These are phyloP conservation scores for Ladona fulva DNA, from an alignment of 1,140 invertebrate species.

Conservation along the genomic window DNA sequence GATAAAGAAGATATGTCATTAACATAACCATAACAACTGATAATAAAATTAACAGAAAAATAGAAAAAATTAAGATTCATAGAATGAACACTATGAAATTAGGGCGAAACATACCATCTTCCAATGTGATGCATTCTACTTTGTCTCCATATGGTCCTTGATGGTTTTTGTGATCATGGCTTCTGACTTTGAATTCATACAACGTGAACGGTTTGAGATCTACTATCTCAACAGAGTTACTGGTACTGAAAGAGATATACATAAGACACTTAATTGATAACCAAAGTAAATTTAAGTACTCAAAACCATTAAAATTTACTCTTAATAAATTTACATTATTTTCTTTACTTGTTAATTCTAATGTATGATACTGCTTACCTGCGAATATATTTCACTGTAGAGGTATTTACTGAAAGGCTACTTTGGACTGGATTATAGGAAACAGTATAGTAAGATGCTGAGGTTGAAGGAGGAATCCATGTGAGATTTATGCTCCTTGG, in stretches of 20 bases:
- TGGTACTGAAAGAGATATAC: slow-evolving; percentile 35
- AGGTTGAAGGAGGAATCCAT: slow-evolving; percentile 34
- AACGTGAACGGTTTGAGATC: slow-evolving; percentile 48
- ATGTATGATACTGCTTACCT: slow-evolving; percentile 26
- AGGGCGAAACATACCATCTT: slow-evolving; percentile 37
- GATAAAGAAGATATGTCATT: no score
- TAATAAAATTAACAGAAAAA: no score
- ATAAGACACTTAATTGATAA: slow-evolving; percentile 16
- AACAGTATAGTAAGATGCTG: slow-evolving; percentile 37
- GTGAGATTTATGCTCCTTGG: slow-evolving; percentile 39
- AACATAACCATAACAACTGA: no score
- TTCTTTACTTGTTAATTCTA: no score
- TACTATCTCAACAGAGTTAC: slow-evolving; percentile 36
- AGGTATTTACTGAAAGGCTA: slow-evolving; percentile 23
- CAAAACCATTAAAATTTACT: no score
- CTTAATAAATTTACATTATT: no score
- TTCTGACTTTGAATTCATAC: slow-evolving; percentile 50
- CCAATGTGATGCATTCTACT: slow-evolving; percentile 44
- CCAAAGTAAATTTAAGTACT: not conserved
- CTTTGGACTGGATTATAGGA: slow-evolving; percentile 39
- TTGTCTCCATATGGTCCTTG: slow-evolving; percentile 39
- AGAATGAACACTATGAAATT: no score
- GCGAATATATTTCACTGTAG: slow-evolving; percentile 28
- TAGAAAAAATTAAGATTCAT: no score
- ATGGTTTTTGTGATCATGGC: slow-evolving; percentile 34